Evolutionary conservation across 2,113 vertebrate genomes (phyloP).

Genomic region (Hyperopisus bebe): DNA sequence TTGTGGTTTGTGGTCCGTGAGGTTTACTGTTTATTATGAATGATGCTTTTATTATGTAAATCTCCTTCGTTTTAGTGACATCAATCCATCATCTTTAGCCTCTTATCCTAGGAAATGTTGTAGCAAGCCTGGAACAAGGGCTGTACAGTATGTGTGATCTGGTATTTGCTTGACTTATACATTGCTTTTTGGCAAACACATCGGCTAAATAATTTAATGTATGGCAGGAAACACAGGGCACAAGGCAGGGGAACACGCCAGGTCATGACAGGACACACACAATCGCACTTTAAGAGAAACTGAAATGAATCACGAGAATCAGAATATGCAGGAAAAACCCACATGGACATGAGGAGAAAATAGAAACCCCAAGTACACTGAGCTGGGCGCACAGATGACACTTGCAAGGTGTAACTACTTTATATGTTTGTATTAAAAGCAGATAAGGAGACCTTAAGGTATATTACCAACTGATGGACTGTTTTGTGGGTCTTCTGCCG

Average conservation of each 20-base stretch:
- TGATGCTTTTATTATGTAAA: background rate
- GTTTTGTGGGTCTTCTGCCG: background rate
- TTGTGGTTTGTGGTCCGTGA: background rate
- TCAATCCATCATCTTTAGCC: background rate
- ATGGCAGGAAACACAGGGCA: background rate
- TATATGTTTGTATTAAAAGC: background rate
- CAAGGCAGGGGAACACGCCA: background rate
- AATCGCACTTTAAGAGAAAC: background rate
- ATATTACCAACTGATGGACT: background rate
- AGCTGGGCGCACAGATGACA: background rate
- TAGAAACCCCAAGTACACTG: background rate
- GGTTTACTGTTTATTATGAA: background rate
- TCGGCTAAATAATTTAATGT: background rate
- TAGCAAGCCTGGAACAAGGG: background rate
- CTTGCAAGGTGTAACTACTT: background rate
- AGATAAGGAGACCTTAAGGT: background rate
- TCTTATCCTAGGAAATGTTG: background rate
- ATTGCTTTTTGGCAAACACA: background rate
- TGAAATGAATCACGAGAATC: background rate
- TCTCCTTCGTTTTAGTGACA: background rate
- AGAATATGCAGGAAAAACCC: background rate
- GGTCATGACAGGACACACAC: background rate
- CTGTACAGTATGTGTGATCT: background rate
- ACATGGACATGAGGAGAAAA: background rate
- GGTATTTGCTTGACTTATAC: background rate